Evolutionary conservation across 2,888 invertebrate genomes (phyloP).

Genomic region (Aethes cnicana): DNA sequence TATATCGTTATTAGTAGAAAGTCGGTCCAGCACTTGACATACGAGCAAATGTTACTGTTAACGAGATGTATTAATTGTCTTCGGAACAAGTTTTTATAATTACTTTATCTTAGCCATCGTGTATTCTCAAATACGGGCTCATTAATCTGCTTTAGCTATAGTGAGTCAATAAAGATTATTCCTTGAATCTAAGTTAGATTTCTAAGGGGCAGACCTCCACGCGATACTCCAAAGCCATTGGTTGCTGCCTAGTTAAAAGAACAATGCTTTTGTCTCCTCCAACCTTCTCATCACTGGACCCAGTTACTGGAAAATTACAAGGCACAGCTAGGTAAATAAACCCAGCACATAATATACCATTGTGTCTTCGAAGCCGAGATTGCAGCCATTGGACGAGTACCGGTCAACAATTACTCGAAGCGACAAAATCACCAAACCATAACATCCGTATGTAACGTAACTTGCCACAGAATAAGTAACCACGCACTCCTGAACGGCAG

Average conservation of each 20-base stretch:
- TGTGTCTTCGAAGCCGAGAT: conserved; percentile 40
- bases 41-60: conserved; percentile 37
- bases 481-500: conserved; percentile 22
- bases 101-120: conserved; percentile 23
- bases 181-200: not conserved
- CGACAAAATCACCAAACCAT: conserved; percentile 61
- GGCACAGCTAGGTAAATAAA: conserved; percentile 46
- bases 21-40: conserved; percentile 47
- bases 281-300: conserved; percentile 65
- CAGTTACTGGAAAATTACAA: conserved; percentile 75
- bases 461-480: conserved; percentile 35
- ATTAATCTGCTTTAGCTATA: too few relatives aligned
- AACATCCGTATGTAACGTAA: conserved; percentile 47
- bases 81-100: conserved; percentile 10
- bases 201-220: not conserved
- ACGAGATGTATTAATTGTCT: conserved; percentile 22
- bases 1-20: conserved; percentile 55
- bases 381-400: conserved; percentile 48
- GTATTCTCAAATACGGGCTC: too few relatives aligned
- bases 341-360: conserved; percentile 37
- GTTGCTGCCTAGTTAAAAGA: conserved; percentile 36
- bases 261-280: conserved; percentile 67
- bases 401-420: conserved; percentile 50
- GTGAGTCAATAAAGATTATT: too few relatives aligned
- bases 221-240: conserved; percentile 9